Base-by-base conservation (phyloP, 2,888 invertebrate species). In the Machimus rusticus region DNA sequence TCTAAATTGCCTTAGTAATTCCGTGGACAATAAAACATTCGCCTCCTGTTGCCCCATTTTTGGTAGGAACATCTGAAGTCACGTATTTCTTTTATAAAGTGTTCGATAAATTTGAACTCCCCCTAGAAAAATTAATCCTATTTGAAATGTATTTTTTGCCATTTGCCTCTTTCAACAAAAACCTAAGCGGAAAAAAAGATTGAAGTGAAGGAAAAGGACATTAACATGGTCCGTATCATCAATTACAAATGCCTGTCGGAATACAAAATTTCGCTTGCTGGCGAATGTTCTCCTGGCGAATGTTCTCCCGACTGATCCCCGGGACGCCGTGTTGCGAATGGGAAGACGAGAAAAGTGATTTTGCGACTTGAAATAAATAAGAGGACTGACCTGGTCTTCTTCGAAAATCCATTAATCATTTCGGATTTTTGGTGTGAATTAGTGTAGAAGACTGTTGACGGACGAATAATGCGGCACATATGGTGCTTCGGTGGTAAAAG, bases 401-500 rank as follows among this genome's bases (percentile, higher is more conserved):
- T 66, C 23, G 82, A 66, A 84, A 84, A 34, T 84, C 66, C 82
- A 84, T 84, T 84, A 84, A 84, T 84, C 82, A 84, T 84, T 84
- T 84, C 57, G n/a, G 46, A 37, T 81, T 57, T 66, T 66, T 19
- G 66, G 81, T 81, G 81, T 55, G 82, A 84, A 84, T 84, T 84
- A 84, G 82, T 84, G 82, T 37, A 84, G 66, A 84, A 66, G 66
- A 66, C 66, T 84, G 82, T 84, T 66, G 82, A 84, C 66, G 66
- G 66, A 66, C 82, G 66, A 66, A 39, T 66, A 57, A 84, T 46
- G 34, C 66, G 57, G 19, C 66, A 37, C 82, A 84, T 84, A 84
- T 84, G 82, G 66, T 39, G 82, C 66, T 28, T 16, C 6, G 5
- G n/a, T 51, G n/a, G 51, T n/a, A 23, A 12, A 66, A 66, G 66